A percentile compares a stretch with the other conserved stretches of the same genome.
These are phyloP conservation scores for Gonioctena quinquepunctata DNA, from an alignment of 1,140 invertebrate species.

Conservation along the genomic window DNA sequence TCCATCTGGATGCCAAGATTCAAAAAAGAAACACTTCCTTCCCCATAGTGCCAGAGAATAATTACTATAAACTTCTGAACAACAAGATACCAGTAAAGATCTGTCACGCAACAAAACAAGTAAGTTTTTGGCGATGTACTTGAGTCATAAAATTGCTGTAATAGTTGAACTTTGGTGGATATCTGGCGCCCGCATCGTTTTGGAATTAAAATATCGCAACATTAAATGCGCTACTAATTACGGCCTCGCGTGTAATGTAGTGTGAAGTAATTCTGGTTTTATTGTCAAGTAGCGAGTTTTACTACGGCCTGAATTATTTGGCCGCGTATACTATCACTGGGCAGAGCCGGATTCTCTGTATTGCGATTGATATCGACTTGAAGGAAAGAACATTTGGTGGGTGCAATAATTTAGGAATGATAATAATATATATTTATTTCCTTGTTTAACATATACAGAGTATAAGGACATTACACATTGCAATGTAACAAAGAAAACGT, in stretches of 20 bases:
- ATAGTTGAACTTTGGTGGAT: constrained; percentile 14
- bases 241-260: constrained; percentile 22
- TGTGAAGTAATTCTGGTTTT: constrained; percentile 26
- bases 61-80: neutral
- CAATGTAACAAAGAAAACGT: no score
- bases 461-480: no score
- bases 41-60: no score
- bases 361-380: no score
- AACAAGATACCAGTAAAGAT: neutral
- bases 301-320: constrained; percentile 28
- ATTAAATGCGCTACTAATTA: constrained; percentile 26
- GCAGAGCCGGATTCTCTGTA: constrained; percentile 1
- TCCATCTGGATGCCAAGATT: no score
- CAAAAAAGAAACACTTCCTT: no score
- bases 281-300: constrained; percentile 28
- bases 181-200: constrained; percentile 3
- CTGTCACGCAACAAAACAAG: neutral
- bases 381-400: no score
- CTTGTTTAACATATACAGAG: no score
- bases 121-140: neutral
- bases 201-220: constrained; percentile 18
- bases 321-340: constrained; percentile 9
- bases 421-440: no score
- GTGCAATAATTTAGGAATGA: no score
- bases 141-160: neutral